A percentile compares a stretch with the other conserved stretches of the same genome.
Evolutionary conservation across 1,140 invertebrate genomes (phyloP).

Genomic region (Radopholus similis): DNA sequence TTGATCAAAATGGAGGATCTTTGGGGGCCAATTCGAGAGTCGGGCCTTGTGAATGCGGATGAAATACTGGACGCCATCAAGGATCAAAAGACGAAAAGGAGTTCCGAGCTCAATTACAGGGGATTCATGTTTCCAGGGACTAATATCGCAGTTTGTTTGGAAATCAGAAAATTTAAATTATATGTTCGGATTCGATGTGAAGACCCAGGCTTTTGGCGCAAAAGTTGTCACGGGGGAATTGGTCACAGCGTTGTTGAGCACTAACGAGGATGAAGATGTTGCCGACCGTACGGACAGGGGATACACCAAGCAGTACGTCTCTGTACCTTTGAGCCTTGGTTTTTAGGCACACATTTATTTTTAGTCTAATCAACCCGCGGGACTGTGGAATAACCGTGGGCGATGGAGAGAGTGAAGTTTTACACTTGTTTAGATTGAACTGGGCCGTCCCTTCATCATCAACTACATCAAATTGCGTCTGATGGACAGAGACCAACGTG

Average conservation of each 20-base stretch:
- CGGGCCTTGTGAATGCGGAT: constrained; percentile 78
- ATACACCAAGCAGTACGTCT: constrained; percentile 24
- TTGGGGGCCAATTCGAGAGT: constrained; percentile 78
- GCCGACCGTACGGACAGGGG: neutral
- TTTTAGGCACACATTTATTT: no score
- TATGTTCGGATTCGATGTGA: constrained; percentile 32
- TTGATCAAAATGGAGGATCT: constrained; percentile 82
- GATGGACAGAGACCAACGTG: constrained; percentile 31
- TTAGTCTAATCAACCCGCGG: constrained; percentile 14
- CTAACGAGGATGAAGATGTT: constrained; percentile 16
- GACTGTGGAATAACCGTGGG: constrained; percentile 32
- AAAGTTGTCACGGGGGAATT: constrained; percentile 34
- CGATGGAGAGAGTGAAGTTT: neutral
- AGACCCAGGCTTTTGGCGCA: constrained; percentile 22
- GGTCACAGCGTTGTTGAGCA: constrained; percentile 16
- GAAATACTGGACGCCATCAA: constrained; percentile 88
- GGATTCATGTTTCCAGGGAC: constrained; percentile 64
- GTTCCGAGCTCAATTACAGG: constrained; percentile 74
- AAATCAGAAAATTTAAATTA: constrained; percentile 1
- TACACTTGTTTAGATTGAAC: constrained; percentile 26
- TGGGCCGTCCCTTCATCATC: constrained; percentile 45
- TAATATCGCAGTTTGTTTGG: constrained; percentile 35
- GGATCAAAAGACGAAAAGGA: constrained; percentile 72
- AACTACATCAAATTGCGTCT: constrained; percentile 36
- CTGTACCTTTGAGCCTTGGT: no score